Evolutionary conservation across 1,140 invertebrate species (phyloP).

Genomic region (Cotesia glomerata): DNA sequence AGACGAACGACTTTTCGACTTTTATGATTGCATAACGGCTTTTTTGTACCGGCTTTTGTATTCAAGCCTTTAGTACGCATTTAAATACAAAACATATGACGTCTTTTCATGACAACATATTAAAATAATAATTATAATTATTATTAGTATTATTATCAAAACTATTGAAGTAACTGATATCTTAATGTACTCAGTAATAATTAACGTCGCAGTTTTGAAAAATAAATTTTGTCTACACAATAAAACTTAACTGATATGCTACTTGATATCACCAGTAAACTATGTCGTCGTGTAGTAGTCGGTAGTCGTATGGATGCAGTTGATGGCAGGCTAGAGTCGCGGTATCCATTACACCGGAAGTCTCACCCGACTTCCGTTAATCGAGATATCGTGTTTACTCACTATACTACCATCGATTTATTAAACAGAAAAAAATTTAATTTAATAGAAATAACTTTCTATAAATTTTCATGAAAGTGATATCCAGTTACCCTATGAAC

Average conservation of each 20-base stretch:
- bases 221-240: not conserved
- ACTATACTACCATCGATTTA: conserved; percentile 5
- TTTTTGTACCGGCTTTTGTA: not conserved
- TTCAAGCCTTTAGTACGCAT: not conserved
- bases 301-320: conserved; percentile 16
- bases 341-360: conserved; percentile 32
- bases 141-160: too few relatives aligned
- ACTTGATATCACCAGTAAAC: conserved; percentile 18
- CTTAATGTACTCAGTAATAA: too few relatives aligned
- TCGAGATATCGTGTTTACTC: conserved; percentile 25
- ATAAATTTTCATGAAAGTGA: not conserved
- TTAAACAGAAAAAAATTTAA: not conserved
- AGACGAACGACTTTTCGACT: not conserved
- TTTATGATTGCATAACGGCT: not conserved
- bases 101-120: not conserved
- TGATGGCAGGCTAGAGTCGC: not conserved
- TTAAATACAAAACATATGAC: not conserved
- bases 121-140: too few relatives aligned
- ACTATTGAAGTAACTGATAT: too few relatives aligned
- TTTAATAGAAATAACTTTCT: not conserved
- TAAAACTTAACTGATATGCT: conserved; percentile 10
- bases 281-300: not conserved
- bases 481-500: too few relatives aligned
- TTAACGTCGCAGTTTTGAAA: too few relatives aligned
- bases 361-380: conserved; percentile 29